phyloP scores from a whole-genome alignment of 2,113 vertebrate species.

The Toxotes chatareus region DNA sequence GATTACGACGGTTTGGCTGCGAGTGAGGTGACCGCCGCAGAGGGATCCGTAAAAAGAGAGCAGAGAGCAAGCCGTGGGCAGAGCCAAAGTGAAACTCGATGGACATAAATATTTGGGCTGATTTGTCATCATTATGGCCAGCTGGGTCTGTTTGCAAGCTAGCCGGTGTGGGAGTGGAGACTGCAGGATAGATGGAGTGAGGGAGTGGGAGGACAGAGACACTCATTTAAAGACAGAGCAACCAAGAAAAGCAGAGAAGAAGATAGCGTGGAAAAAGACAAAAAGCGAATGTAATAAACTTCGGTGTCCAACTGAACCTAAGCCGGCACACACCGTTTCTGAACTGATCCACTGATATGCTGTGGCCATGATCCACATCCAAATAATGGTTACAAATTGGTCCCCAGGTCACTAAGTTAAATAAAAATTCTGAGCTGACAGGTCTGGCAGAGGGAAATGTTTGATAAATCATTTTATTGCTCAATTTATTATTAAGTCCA shows the following conservation, averaged over 20 bases:
- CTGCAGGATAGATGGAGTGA: conserved; percentile 60
- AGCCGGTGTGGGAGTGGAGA: conserved; percentile 72
- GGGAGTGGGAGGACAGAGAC: conserved; percentile 59
- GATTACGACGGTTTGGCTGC: conserved; percentile 61
- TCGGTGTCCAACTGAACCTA: neutral
- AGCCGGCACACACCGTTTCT: neutral
- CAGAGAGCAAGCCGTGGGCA: conserved; percentile 58
- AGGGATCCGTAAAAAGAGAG: conserved; percentile 47
- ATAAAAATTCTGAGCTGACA: conserved; percentile 1
- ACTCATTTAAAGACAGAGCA: conserved; percentile 41
- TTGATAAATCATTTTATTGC: neutral
- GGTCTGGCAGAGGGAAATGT: neutral
- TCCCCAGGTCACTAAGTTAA: neutral
- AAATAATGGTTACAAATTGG: neutral
- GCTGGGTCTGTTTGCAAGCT: conserved; percentile 70
- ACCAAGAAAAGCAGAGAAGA: neutral
- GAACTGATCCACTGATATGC: neutral
- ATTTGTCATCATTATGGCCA: conserved; percentile 81
- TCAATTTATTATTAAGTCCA: neutral
- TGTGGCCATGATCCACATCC: neutral
- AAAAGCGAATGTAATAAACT: conserved; percentile 3
- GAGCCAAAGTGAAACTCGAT: conserved; percentile 72
- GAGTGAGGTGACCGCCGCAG: conserved; percentile 32
- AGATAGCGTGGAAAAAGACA: conserved; percentile 18
- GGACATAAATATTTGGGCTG: conserved; percentile 83